Evolutionary conservation across 64 coral and sea anemone genomes (phyloP).

Genomic region (Actinia tenebrosa): DNA sequence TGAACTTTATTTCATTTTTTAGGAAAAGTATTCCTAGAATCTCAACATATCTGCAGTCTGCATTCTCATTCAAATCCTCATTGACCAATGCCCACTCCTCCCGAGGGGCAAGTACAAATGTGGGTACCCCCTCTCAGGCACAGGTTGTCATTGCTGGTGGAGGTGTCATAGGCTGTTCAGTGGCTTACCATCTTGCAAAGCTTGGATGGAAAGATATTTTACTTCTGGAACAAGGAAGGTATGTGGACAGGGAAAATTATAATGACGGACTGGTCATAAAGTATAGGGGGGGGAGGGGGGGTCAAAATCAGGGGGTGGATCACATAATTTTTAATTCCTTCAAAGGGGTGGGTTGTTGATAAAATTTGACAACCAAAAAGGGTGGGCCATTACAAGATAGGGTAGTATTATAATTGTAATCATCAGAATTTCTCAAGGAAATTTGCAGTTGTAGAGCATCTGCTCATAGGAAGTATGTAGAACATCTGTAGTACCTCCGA

Average conservation of each 20-base stretch:
- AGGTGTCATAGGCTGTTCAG: conserved; percentile 37
- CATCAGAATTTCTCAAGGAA: too few relatives aligned
- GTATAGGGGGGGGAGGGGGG: too few relatives aligned
- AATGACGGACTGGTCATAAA: too few relatives aligned
- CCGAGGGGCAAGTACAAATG: neutral
- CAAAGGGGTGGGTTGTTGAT: too few relatives aligned
- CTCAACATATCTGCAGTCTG: neutral
- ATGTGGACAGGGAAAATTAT: neutral
- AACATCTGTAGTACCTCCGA: too few relatives aligned
- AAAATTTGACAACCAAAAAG: too few relatives aligned
- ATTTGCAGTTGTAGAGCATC: too few relatives aligned
- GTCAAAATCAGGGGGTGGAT: too few relatives aligned
- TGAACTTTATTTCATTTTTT: neutral
- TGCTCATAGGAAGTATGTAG: too few relatives aligned
- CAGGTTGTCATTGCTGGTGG: conserved; percentile 45
- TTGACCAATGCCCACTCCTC: neutral
- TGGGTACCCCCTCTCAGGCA: neutral
- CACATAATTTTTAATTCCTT: too few relatives aligned
- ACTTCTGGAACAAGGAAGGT: conserved; percentile 52
- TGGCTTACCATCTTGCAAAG: conserved; percentile 52
- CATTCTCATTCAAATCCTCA: neutral
- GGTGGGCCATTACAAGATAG: too few relatives aligned
- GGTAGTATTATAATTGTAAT: too few relatives aligned
- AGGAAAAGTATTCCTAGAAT: neutral
- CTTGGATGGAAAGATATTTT: conserved; percentile 40